These are phyloP conservation scores for Amphibalanus amphitrite DNA, from an alignment of 1,140 invertebrate species.

Conservation along the genomic window DNA sequence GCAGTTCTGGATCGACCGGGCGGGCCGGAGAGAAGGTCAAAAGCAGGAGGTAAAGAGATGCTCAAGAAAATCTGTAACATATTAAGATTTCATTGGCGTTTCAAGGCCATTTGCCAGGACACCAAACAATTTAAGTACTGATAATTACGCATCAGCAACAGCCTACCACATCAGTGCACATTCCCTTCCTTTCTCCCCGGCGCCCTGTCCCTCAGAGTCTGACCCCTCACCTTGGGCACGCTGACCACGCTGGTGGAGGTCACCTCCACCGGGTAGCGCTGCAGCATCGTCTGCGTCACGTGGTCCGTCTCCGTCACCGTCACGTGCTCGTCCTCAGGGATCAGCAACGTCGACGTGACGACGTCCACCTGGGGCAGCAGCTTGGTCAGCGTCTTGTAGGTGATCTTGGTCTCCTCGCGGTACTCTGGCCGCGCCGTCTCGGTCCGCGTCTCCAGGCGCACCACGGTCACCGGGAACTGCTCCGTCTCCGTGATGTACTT, in stretches of 20 bases:
- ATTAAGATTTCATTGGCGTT: too few species aligned
- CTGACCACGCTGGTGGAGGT: background rate
- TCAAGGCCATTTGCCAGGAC: too few species aligned
- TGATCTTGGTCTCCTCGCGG: background rate
- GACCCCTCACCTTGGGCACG: background rate
- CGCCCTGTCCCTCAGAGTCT: background rate
- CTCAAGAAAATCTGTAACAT: too few species aligned
- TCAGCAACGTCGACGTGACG: background rate
- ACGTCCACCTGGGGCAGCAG: background rate
- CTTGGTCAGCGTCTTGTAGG: background rate
- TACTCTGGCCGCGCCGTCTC: background rate
- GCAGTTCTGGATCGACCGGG: too few species aligned
- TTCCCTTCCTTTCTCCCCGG: background rate
- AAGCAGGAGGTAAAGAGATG: too few species aligned
- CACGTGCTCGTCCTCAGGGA: background rate
- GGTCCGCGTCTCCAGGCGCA: constrained; percentile 17
- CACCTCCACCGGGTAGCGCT: background rate
- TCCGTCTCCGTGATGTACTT: constrained; percentile 19
- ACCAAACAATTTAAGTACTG: too few species aligned
- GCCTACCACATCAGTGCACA: background rate
- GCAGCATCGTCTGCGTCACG: background rate
- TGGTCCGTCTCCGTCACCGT: background rate
- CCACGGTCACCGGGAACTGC: constrained; percentile 18
- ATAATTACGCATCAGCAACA: too few species aligned
- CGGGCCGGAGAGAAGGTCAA: too few species aligned